Evolutionary conservation across 2,797 vertebrate species (phyloP), one percentile per base, ranked within the genome.

Genomic region (Sternarchorhynchus goeldii): DNA sequence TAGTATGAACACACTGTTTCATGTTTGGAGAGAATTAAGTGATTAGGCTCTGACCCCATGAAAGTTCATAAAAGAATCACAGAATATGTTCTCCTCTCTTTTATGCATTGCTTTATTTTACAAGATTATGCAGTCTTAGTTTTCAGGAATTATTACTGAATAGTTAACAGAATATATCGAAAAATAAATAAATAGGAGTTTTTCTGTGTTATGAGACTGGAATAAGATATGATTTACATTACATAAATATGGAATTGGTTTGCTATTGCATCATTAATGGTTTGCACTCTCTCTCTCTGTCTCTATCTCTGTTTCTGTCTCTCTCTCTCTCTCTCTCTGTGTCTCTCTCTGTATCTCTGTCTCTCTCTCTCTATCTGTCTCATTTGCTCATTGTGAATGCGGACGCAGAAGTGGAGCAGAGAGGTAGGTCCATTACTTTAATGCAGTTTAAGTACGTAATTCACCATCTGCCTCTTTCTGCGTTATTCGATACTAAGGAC

Each of bases 341-440:
- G 59, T 81, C 70, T 90, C 70, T 85, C 1, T 82, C 31, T 63
- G 16, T 64, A 45, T 77, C 53, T 82, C 53, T 81, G 34, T 59
- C 20, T 76, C 39, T 58, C 25, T 58, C 25, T 79, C 31, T 69
- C 55, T 77, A 45, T 79, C 50, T 90, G 55, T 55, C 14, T 45
- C 57, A 58, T 67, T 59, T 58, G 0, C 2, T 16, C 83, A 75
- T 59, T 83, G 86, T 50, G 67, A 56, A 82, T 88, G 91, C 87
- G 92, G 93, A 81, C 62, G 74, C 96, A 99, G 97, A 99, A 96
- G 97, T 99, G 86, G 97, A 99, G 95, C 97, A 99, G 95, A 98
- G 97, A 98, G 97, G 97, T 99, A 95, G 96, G 95, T 94, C 91
- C 92, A 91, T 85, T 83, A 83, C 84, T 85, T 83, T 83, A 83